phyloP scores from a whole-genome alignment of 2,888 invertebrate genomes.

The Calliopum simillimum region DNA sequence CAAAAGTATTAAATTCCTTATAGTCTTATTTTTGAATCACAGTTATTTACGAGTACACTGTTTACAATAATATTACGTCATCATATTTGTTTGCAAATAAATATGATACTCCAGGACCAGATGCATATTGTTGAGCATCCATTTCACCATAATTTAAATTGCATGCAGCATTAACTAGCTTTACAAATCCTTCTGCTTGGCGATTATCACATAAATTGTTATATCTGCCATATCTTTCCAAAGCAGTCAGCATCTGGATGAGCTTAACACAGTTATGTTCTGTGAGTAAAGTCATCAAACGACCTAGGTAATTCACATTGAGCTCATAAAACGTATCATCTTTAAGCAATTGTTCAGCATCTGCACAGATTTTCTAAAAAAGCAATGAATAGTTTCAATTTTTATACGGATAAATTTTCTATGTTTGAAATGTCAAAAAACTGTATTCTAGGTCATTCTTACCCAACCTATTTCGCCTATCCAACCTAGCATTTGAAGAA shows the following conservation, averaged over 20 bases:
- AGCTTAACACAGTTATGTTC: constrained; percentile 28
- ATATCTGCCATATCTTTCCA: constrained; percentile 46
- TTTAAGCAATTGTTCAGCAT: constrained; percentile 42
- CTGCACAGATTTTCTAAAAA: constrained; percentile 45
- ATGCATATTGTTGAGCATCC: neutral
- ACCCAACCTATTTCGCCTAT: too few species aligned
- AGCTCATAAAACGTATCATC: constrained; percentile 44
- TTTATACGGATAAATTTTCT: too few species aligned
- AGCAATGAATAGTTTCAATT: neutral
- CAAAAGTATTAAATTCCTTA: neutral
- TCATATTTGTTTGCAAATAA: constrained; percentile 7
- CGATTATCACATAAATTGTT: constrained; percentile 42
- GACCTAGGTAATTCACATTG: constrained; percentile 42
- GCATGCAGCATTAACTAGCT: constrained; percentile 25
- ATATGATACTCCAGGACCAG: constrained; percentile 18
- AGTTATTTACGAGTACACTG: too few species aligned
- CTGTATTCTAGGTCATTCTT: too few species aligned
- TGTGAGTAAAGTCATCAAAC: constrained; percentile 45
- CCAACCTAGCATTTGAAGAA: too few species aligned
- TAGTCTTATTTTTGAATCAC: too few species aligned
- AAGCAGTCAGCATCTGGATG: constrained; percentile 34
- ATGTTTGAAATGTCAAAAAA: too few species aligned
- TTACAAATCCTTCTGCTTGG: constrained; percentile 15
- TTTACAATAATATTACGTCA: too few species aligned
- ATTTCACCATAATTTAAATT: constrained; percentile 24